phyloP scores from a whole-genome alignment of 1,140 invertebrate species.

The Trichoplusia ni region DNA sequence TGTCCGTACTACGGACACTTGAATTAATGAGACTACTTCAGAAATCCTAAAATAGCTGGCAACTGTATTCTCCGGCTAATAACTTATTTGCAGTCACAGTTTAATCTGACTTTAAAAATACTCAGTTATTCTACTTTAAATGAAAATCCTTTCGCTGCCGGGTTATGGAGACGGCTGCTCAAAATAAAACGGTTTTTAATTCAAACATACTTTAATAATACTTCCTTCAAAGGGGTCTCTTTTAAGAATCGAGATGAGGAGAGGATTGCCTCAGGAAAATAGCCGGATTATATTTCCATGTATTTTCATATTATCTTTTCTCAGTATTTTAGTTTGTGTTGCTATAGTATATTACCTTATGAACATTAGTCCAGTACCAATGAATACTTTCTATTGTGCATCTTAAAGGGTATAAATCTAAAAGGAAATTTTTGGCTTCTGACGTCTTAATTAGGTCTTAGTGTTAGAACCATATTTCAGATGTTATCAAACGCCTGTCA shows the following conservation, averaged over 20 bases:
- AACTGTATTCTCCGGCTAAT: constrained; percentile 25
- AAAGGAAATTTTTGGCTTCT: neutral
- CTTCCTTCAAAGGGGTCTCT: no score
- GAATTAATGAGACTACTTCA: constrained; percentile 38
- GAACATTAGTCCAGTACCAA: no score
- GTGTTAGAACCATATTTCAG: no score
- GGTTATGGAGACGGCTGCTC: neutral
- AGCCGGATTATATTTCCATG: no score
- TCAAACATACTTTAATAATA: no score
- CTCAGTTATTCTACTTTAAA: neutral
- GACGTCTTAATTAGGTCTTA: neutral
- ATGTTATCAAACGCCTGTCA: constrained; percentile 14
- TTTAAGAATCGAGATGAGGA: no score
- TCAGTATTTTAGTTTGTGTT: no score
- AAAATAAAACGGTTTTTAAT: neutral
- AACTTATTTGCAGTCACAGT: constrained; percentile 33
- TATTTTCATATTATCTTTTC: no score
- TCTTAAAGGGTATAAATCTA: no score
- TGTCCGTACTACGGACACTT: constrained; percentile 33
- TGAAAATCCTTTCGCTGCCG: constrained; percentile 17
- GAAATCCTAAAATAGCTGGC: constrained; percentile 24
- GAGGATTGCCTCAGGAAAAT: no score
- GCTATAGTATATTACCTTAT: no score
- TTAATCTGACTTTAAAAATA: constrained; percentile 21
- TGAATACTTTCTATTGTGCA: no score